Evolutionary conservation across 2,113 vertebrate species (phyloP), one percentile per base, ranked within the genome.

Genomic region (Barbus barbus): DNA sequence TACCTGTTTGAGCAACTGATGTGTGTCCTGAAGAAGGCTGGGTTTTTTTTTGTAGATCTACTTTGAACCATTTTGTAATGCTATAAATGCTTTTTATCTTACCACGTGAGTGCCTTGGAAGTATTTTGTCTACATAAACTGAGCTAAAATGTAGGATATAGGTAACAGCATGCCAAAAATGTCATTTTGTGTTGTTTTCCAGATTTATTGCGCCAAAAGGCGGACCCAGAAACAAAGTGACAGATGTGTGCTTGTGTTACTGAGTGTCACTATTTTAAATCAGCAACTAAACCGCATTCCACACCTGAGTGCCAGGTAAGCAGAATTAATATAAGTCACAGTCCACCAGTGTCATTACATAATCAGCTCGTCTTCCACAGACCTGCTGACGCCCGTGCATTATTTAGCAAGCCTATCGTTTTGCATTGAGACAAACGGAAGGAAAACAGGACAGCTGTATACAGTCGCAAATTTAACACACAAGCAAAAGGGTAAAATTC

Each of bases 251-350:
- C 41, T 61, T 24, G 38, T 26, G 26, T 60, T 61, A 38, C 51
- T 53, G 0, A 4, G 26, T 18, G 38, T 26, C 11, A 22, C 6
- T 44, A 18, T 83, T 41, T 48, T 20, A 71, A 4, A 0, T 22
- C 75, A 48, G 13, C 46, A 44, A 13, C 26, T 11, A 31, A 78
- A 36, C 18, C 22, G 7, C 11, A 20, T 61, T 61, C n/a, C n/a
- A 24, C 38, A 79, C 56, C 77, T 63, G 56, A 63, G 38, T 16
- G 77, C 77, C 33, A 79, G 36, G 58, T 46, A 63, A 63, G 77
- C 36, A 46, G 56, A 46, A 46, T 79, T 28, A 20, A 41, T 20
- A 22, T 26, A 24, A 44, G 77, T 79, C 58, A 56, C 18, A 41
- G n/a, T 79, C 16, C 24, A 63, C 36, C 38, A 41, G 33, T 24